Conservation (phyloP, 2,888 invertebrate genomes). For the Achlya flavicornis region DNA sequence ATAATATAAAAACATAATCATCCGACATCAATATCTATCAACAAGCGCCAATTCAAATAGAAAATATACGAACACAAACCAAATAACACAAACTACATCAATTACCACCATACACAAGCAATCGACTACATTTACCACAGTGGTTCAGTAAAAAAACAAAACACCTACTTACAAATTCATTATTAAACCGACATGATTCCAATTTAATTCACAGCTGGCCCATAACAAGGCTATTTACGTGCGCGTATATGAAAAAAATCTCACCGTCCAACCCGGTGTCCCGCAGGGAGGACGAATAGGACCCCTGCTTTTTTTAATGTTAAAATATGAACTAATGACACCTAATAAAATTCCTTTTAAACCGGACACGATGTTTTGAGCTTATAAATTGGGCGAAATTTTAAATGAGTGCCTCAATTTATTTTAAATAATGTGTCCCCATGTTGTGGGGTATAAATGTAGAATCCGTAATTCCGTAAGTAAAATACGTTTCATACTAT, state of each 20-base stretch:
- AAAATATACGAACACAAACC: not conserved
- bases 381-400: constrained; percentile 47
- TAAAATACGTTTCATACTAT: not conserved
- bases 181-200: constrained; percentile 70
- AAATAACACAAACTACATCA: not conserved
- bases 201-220: constrained; percentile 78
- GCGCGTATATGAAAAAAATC: constrained; percentile 57
- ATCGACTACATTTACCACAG: constrained; percentile 42
- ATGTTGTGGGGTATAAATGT: constrained; percentile 34
- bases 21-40: not conserved
- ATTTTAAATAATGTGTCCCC: constrained; percentile 47
- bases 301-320: constrained; percentile 60
- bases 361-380: constrained; percentile 44
- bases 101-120: constrained; percentile 18
- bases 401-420: constrained; percentile 38
- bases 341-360: constrained; percentile 71
- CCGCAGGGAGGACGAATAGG: constrained; percentile 63
- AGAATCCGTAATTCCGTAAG: not conserved
- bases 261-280: constrained; percentile 45
- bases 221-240: constrained; percentile 70
- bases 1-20: too few relatives aligned
- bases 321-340: constrained; percentile 74
- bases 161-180: constrained; percentile 69
- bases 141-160: constrained; percentile 48
- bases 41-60: not conserved